Evolutionary conservation across 1,140 invertebrate species (phyloP), one percentile per base, ranked within the genome.

Genomic region (Macrotrachela quadricornifera): DNA sequence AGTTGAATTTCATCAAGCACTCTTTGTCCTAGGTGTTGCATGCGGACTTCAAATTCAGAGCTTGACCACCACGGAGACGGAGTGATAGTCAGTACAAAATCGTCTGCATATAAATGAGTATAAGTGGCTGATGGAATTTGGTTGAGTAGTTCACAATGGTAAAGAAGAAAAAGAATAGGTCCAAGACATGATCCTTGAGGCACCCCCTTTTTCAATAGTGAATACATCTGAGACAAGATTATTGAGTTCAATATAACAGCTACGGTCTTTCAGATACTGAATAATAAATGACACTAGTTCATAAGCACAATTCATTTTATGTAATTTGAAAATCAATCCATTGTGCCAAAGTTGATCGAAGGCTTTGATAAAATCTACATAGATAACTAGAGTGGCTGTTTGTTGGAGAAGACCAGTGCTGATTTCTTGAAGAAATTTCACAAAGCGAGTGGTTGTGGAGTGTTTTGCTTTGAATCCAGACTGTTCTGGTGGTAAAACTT

Each of bases 101-200:
- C 21, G 8, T 30, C 21, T 4, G 21, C 21, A 8, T 4, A 30
- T 4, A 30, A 8, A 8, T 30, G 21, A 4, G 21, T 4, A 30
- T 30, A 8, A 30, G 2, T 30, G 8, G 21, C 21, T 4, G 8
- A 30, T 4, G 21, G 41, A 3, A 6, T 42, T 3, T 15, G 41
- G 41, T 10, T 4, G 15, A 42, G 12, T 10, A 15, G 12, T 42
- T n/a, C n/a, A n/a, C n/a, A n/a, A 14, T 14, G 12, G 10, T 46
- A 57, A 41, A 59, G 54, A 10, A 56, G 17, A 51, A 59, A 60
- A 6, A 59, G 38, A 10, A 56, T 36, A 6, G 58, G 56, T 12
- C 51, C 56, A 16, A 60, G 37, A 14, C 58, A 47, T 49, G 58
- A 60, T 13, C 59, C 59, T 43, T 59, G 56, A 37, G 59, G 56